These are phyloP conservation scores for Nowickia ferox DNA, from an alignment of 2,888 invertebrate species.

Conservation along the genomic window DNA sequence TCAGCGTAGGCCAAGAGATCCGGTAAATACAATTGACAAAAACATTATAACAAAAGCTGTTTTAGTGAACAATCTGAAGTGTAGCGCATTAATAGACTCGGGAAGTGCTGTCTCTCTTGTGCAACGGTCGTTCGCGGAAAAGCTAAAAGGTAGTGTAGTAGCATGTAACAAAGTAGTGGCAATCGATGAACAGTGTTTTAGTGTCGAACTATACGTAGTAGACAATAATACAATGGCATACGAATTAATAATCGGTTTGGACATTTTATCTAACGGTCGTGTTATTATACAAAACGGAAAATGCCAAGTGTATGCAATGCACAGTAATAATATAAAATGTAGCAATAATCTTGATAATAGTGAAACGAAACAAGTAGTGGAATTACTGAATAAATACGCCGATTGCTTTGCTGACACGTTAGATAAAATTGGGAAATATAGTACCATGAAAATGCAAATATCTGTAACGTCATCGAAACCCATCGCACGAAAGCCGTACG, in stretches of 20 bases:
- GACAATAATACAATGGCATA: slow-evolving; percentile 34
- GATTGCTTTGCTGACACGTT: slow-evolving; percentile 54
- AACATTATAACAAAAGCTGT: slow-evolving; percentile 31
- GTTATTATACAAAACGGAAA: slow-evolving; percentile 61
- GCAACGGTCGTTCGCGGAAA: slow-evolving; percentile 5
- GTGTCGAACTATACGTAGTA: slow-evolving; percentile 37
- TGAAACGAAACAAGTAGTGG: slow-evolving; percentile 9
- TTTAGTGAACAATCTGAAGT: slow-evolving; percentile 12
- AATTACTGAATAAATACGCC: slow-evolving; percentile 38
- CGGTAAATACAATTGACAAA: slow-evolving; percentile 15
- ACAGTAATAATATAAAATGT: not conserved
- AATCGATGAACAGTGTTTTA: slow-evolving; percentile 37
- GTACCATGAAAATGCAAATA: slow-evolving; percentile 23
- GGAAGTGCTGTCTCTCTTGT: slow-evolving; percentile 56
- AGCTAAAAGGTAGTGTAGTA: slow-evolving; percentile 1
- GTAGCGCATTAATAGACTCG: slow-evolving; percentile 55
- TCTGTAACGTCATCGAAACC: slow-evolving; percentile 40
- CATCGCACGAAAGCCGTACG: slow-evolving; percentile 50
- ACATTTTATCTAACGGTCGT: slow-evolving; percentile 55
- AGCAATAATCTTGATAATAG: slow-evolving; percentile 11
- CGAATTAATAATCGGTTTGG: slow-evolving; percentile 56
- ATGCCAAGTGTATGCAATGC: slow-evolving; percentile 37
- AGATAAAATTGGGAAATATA: slow-evolving; percentile 49
- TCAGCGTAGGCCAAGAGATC: not conserved
- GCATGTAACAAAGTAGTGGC: slow-evolving; percentile 27